Evolutionary conservation across 2,888 invertebrate genomes (phyloP), one percentile per base, ranked within the genome.

Genomic region (Anorthoa munda): DNA sequence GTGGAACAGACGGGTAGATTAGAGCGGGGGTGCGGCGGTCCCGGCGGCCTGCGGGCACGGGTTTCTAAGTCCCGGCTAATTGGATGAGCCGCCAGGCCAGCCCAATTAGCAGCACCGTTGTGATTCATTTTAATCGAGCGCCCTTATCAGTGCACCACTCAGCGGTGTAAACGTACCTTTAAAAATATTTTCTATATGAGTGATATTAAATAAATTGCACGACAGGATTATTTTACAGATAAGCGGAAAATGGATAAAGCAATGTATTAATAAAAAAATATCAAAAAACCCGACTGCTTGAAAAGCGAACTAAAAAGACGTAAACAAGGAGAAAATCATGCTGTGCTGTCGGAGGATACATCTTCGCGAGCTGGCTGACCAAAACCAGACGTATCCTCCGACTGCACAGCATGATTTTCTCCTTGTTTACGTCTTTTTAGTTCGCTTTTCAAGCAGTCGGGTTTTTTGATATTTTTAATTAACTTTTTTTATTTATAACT

Each of bases 11-110:
- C 88, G 87, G 87, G 92, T 91, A 92, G 93, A 93, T 94, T 93
- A 93, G 90, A 88, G 88, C 90, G 90, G 92, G 90, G 87, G 85
- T 85, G 85, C 80, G 86, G 77, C 79, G 84, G 83, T 83, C 89
- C 90, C 90, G 87, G 83, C 88, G 86, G 87, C 90, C 89, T 91
- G 92, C 91, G 93, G 92, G 90, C 90, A 90, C 91, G 93, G 96
- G 95, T 93, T 96, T 95, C 96, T 94, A 96, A 96, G 96, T 95
- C 95, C 91, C 91, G 91, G 92, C 95, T 95, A 96, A 96, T 96
- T 96, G 96, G 96, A 95, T 94, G 95, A 95, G 94, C 94, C 93
- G 91, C 89, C 89, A 84, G 91, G 90, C 88, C 92, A 86, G 91
- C 93, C 95, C 96, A 96, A 96, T 96, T 96, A 96, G 94, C 92